These are phyloP conservation scores for Achroia grisella DNA, from an alignment of 1,140 invertebrate genomes.

Conservation along the genomic window DNA sequence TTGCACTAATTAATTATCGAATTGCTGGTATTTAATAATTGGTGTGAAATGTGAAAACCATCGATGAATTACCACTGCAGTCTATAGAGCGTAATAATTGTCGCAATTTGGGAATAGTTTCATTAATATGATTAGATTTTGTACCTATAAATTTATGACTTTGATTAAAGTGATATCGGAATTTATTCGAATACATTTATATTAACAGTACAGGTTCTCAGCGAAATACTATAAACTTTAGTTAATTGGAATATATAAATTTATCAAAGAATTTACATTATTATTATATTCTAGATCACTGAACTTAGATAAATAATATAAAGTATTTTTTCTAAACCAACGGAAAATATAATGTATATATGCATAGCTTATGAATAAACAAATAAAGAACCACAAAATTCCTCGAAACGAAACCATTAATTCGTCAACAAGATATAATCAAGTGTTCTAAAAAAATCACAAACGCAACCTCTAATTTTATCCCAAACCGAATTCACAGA, in stretches of 20 bases:
- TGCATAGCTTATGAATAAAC: neutral
- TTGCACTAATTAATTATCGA: constrained; percentile 70
- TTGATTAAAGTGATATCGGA: too few relatives aligned
- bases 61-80: constrained; percentile 11
- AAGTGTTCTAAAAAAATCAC: neutral
- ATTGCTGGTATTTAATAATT: constrained; percentile 67
- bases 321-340: too few relatives aligned
- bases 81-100: neutral
- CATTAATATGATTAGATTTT: neutral
- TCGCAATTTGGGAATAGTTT: neutral
- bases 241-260: too few relatives aligned
- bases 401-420: neutral
- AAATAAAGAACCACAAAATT: neutral
- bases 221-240: too few relatives aligned
- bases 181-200: too few relatives aligned
- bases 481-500: neutral
- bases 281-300: too few relatives aligned
- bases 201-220: too few relatives aligned
- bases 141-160: too few relatives aligned
- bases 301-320: too few relatives aligned
- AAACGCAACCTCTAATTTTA: neutral
- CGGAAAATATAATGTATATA: neutral
- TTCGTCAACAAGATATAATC: neutral
- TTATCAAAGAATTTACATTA: too few relatives aligned
- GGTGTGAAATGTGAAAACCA: constrained; percentile 52